Evolutionary conservation across 2,113 vertebrate species (phyloP).

Genomic region (Ceratotherium simum): DNA sequence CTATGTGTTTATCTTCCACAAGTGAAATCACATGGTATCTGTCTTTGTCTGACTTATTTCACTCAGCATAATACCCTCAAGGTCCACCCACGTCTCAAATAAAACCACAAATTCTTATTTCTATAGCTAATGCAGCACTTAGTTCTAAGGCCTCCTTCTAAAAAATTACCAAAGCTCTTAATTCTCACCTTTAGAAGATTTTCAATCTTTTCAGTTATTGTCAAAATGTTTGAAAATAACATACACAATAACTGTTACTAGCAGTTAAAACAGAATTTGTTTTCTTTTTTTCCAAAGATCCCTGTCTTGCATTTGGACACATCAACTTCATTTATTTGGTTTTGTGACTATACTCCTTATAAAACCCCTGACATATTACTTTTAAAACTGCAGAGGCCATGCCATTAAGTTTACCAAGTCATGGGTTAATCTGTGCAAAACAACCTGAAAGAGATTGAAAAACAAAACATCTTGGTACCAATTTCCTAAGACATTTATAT

Average conservation of each 20-base stretch:
- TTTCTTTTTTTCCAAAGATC: conserved; percentile 48
- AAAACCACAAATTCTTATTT: background rate
- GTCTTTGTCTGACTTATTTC: no score
- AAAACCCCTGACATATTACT: background rate
- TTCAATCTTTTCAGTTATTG: conserved; percentile 1
- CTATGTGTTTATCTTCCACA: no score
- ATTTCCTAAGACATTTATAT: background rate
- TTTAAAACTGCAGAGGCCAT: background rate
- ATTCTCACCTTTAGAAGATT: background rate
- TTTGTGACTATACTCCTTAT: background rate
- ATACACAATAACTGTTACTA: background rate
- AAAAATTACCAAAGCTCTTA: background rate
- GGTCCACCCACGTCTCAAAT: no score
- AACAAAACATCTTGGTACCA: background rate
- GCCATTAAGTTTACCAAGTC: background rate
- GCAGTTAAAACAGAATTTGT: conserved; percentile 20
- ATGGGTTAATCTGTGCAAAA: background rate
- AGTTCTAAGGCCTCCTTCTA: background rate
- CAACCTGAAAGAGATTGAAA: background rate
- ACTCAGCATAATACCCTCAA: no score
- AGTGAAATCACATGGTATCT: no score
- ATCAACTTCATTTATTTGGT: background rate
- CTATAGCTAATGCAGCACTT: background rate
- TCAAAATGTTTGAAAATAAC: background rate
- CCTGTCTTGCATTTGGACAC: background rate